Percentiles rank a stretch among this genome's conserved stretches.
Conservation (phyloP, 92 coral and sea anemone species). For the Palythoa heliodiscus region DNA sequence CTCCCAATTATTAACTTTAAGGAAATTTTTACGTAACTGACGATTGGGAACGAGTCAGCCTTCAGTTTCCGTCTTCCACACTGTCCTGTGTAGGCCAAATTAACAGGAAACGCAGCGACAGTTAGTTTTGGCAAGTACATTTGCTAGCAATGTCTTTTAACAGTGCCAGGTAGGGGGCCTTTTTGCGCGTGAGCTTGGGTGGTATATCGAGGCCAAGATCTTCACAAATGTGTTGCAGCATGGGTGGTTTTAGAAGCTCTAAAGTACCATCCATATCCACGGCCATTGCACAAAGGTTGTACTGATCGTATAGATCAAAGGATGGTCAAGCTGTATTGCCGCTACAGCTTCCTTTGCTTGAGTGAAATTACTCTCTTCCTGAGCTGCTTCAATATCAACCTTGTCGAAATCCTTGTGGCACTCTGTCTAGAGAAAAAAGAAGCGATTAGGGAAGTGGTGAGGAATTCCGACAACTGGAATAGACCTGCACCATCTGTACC, state of each 20-base stretch:
- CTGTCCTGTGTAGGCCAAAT: neutral
- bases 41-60: slow-evolving; percentile 1
- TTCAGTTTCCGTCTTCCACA: slow-evolving; percentile 9
- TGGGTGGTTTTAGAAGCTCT: slow-evolving; percentile 37
- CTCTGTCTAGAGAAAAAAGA: slow-evolving; percentile 43
- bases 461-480: slow-evolving; percentile 46
- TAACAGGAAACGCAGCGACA: slow-evolving; percentile 23
- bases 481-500: slow-evolving; percentile 47
- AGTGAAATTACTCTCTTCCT: slow-evolving; percentile 56
- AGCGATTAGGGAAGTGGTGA: slow-evolving; percentile 47
- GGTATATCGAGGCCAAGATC: slow-evolving; percentile 54
- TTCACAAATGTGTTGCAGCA: slow-evolving; percentile 55
- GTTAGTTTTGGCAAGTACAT: slow-evolving; percentile 48
- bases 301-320: slow-evolving; percentile 60
- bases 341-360: slow-evolving; percentile 27
- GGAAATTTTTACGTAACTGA: slow-evolving; percentile 15
- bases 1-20: slow-evolving; percentile 1
- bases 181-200: slow-evolving; percentile 42
- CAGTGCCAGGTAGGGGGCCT: slow-evolving; percentile 57
- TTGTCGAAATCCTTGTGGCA: slow-evolving; percentile 39
- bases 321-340: slow-evolving; percentile 47
- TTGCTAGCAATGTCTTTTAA: slow-evolving; percentile 44
- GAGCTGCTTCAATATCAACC: slow-evolving; percentile 43
- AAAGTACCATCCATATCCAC: slow-evolving; percentile 13
- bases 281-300: slow-evolving; percentile 60